These are phyloP conservation scores for Glareola pratincola DNA, from an alignment of 2,113 vertebrate genomes.

Conservation along the genomic window DNA sequence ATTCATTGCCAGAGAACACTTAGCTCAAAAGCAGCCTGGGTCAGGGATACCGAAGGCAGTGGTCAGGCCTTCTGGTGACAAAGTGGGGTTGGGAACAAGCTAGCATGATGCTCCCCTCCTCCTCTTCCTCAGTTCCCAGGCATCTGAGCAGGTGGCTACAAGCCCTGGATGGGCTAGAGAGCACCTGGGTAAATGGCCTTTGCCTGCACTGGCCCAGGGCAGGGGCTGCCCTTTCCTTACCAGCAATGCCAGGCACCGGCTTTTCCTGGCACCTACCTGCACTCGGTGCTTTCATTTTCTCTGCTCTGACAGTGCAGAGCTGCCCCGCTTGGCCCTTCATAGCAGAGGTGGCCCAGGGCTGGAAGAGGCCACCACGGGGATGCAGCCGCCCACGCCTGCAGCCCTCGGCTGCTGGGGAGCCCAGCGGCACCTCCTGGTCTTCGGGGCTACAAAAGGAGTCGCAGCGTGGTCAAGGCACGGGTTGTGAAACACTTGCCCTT, in stretches of 20 bases:
- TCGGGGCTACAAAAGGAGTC: background rate
- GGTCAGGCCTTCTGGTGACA: background rate
- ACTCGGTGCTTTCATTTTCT: background rate
- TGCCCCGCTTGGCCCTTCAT: background rate
- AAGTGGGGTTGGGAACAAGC: background rate
- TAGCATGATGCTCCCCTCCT: background rate
- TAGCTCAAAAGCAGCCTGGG: background rate
- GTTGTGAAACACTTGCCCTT: fast-evolving
- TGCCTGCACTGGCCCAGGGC: background rate
- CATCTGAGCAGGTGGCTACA: background rate
- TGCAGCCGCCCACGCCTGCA: background rate
- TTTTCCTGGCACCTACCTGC: background rate
- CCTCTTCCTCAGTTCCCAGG: background rate
- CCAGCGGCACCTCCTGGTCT: background rate
- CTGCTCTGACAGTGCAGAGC: background rate
- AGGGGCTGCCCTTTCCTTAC: background rate
- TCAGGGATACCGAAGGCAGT: background rate
- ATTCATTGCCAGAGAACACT: background rate
- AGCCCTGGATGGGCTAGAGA: background rate
- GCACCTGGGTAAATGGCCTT: background rate
- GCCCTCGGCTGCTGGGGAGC: background rate
- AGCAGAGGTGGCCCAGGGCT: background rate
- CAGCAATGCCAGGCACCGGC: background rate
- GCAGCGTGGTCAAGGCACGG: fast-evolving
- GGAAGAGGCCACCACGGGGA: background rate